Evolutionary conservation across 1,140 invertebrate genomes (phyloP).

Genomic region (Temnothorax curvispinosus): DNA sequence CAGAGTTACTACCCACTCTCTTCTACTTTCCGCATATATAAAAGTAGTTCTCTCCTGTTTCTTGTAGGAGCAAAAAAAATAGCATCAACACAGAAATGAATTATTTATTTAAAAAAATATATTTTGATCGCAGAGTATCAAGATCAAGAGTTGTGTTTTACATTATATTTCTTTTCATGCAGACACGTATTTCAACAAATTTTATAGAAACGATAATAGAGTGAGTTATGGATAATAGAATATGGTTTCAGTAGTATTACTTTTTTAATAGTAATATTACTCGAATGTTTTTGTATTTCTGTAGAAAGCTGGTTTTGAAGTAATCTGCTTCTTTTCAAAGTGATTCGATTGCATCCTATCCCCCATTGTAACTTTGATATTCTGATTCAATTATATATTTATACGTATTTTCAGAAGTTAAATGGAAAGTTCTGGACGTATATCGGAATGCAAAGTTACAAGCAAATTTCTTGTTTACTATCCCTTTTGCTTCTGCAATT

Average conservation of each 20-base stretch:
- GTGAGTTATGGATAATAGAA: neutral
- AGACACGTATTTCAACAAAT: neutral
- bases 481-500: slow-evolving; percentile 2
- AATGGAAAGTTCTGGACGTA: neutral
- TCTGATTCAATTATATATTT: slow-evolving; percentile 2
- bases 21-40: neutral
- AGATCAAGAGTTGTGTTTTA: neutral
- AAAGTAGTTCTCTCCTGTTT: neutral
- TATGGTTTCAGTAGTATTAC: neutral
- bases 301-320: neutral
- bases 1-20: slow-evolving; percentile 19
- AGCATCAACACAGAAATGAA: neutral
- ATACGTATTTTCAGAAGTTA: slow-evolving; percentile 14
- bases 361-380: neutral
- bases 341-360: neutral
- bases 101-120: slow-evolving; percentile 2
- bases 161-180: neutral
- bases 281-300: neutral
- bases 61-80: neutral
- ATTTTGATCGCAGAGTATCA: neutral
- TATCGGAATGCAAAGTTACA: slow-evolving; percentile 3
- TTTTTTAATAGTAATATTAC: neutral
- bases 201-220: neutral
- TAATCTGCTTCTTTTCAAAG: neutral
- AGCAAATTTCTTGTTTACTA: slow-evolving; percentile 18